Percentiles rank a stretch among this genome's conserved stretches.
phyloP scores from a whole-genome alignment of 2,113 vertebrate species.

The Datnioides undecimradiatus region DNA sequence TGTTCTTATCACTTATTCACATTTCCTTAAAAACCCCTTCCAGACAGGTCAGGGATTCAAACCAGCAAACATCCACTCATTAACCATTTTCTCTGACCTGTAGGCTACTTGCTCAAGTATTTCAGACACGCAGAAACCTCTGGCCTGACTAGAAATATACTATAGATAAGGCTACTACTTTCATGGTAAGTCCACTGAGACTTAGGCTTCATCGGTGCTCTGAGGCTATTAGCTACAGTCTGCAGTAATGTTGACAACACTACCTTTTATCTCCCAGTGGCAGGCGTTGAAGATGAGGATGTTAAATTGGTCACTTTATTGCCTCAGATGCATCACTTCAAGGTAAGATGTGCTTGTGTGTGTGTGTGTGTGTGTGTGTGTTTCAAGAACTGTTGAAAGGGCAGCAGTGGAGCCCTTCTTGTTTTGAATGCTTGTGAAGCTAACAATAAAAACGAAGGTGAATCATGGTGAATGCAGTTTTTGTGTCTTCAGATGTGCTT shows the following conservation, averaged over 20 bases:
- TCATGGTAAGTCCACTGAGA: constrained; percentile 25
- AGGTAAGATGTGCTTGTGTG: constrained; percentile 19
- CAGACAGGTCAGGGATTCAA: constrained; percentile 10
- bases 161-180: constrained; percentile 11
- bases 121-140: background rate
- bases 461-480: constrained; percentile 1
- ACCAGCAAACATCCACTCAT: background rate
- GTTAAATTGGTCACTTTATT: constrained; percentile 50
- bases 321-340: constrained; percentile 50
- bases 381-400: constrained; percentile 33
- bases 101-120: background rate
- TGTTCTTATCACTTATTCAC: constrained; percentile 4
- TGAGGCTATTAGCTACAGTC: constrained; percentile 34
- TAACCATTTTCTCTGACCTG: background rate
- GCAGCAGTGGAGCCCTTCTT: constrained; percentile 19
- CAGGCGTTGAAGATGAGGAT: constrained; percentile 37
- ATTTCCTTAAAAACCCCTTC: background rate
- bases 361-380: constrained; percentile 19
- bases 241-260: constrained; percentile 25
- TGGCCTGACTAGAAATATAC: background rate
- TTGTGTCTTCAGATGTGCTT: constrained; percentile 3
- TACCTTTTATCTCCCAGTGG: constrained; percentile 45
- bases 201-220: constrained; percentile 13
- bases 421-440: constrained; percentile 27
- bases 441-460: constrained; percentile 28